Percentiles rank a stretch among this genome's conserved stretches.
phyloP scores from a whole-genome alignment of 2,797 vertebrate species.

The Varecia variegata region DNA sequence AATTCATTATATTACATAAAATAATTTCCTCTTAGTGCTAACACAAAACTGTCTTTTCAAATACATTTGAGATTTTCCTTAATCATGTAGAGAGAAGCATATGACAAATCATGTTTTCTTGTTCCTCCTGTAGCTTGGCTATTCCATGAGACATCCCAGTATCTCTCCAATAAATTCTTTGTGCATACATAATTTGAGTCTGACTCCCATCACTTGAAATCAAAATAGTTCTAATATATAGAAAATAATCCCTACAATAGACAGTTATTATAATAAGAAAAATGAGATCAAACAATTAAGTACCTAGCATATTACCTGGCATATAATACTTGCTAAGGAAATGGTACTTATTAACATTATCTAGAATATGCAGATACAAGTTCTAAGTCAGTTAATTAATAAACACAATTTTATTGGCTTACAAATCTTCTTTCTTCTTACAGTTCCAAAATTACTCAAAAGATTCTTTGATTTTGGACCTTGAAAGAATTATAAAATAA shows the following conservation, averaged over 20 bases:
- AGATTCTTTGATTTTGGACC: neutral
- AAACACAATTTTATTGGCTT: neutral
- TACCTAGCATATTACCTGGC: neutral
- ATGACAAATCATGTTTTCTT: neutral
- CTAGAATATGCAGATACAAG: neutral
- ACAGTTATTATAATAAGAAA: neutral
- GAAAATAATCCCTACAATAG: neutral
- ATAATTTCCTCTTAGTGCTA: neutral
- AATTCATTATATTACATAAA: neutral
- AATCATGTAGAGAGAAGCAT: neutral
- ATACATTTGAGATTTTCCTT: constrained; percentile 6
- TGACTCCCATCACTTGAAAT: neutral
- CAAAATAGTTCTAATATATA: neutral
- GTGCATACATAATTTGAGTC: neutral
- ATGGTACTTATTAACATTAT: neutral
- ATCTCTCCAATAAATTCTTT: neutral
- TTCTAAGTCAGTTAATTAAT: neutral
- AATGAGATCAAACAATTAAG: constrained; percentile 20
- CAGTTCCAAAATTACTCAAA: neutral
- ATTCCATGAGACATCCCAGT: neutral
- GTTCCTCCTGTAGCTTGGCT: neutral
- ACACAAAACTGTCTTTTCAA: constrained; percentile 17
- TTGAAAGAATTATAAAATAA: constrained; percentile 4
- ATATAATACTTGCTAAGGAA: neutral
- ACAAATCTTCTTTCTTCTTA: neutral